These are phyloP conservation scores for Spatulosminthurus flaviceps DNA, from an alignment of 2,888 invertebrate species.

Conservation along the genomic window DNA sequence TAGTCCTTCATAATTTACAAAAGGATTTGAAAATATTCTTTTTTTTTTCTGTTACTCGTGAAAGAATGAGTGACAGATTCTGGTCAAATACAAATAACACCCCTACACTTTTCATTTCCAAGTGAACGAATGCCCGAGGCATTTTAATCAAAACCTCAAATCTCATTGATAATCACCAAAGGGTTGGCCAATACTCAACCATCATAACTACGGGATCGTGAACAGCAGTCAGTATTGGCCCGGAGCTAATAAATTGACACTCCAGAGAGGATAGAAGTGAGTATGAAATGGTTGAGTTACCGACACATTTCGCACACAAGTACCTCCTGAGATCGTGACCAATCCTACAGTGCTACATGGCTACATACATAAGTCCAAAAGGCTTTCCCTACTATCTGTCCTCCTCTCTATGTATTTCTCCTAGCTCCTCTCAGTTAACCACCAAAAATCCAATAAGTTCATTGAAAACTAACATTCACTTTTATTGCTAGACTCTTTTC, in stretches of 20 bases:
- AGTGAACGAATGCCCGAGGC: background rate
- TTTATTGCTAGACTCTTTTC: background rate
- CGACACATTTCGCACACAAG: slow-evolving; percentile 9
- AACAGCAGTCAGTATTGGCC: slow-evolving; percentile 1
- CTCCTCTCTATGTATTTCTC: no score
- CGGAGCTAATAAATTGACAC: slow-evolving; percentile 12
- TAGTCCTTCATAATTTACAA: background rate
- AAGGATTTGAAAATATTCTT: background rate
- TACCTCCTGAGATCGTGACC: slow-evolving; percentile 18
- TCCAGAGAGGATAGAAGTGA: slow-evolving; percentile 6
- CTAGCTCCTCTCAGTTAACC: background rate
- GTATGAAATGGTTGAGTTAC: slow-evolving; percentile 8
- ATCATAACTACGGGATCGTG: slow-evolving; percentile 16
- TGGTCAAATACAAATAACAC: slow-evolving; percentile 18
- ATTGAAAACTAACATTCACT: background rate
- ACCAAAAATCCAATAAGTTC: slow-evolving; percentile 9
- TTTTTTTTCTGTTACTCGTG: background rate
- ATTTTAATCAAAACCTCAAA: slow-evolving; percentile 13
- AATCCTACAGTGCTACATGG: background rate
- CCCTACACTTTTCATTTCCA: slow-evolving; percentile 3
- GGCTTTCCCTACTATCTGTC: no score
- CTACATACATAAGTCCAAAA: no score
- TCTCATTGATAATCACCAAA: background rate
- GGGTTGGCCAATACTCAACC: slow-evolving; percentile 2
- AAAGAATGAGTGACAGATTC: slow-evolving; percentile 14